A percentile compares a stretch with the other conserved stretches of the same genome.
Conservation (phyloP, 2,113 vertebrate species). For the Morone saxatilis region DNA sequence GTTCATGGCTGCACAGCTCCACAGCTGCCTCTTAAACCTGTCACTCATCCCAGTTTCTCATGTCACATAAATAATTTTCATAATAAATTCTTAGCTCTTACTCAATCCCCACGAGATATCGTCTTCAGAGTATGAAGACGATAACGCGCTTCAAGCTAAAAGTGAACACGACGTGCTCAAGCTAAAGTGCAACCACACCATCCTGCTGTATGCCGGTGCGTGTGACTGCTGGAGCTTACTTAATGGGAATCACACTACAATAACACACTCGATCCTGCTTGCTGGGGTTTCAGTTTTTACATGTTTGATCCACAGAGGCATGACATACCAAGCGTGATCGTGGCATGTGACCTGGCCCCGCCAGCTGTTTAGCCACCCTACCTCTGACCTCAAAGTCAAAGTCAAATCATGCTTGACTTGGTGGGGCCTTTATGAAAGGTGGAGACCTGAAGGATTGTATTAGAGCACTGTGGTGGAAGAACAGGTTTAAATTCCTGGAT, state of each 20-base stretch:
- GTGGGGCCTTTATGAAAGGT: conserved; percentile 14
- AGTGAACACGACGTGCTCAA: not conserved
- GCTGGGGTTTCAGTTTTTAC: conserved; percentile 45
- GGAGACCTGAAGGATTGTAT: not conserved
- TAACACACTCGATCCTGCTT: conserved; percentile 34
- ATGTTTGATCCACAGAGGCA: conserved; percentile 51
- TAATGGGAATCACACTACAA: conserved; percentile 54
- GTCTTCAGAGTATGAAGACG: not conserved
- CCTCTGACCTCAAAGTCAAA: conserved; percentile 42
- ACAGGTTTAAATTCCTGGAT: conserved; percentile 24
- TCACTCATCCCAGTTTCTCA: conserved; percentile 36
- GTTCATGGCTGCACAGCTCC: not conserved
- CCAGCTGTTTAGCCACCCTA: conserved; percentile 40
- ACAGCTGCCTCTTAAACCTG: conserved; percentile 38
- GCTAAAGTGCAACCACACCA: not conserved
- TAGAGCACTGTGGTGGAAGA: conserved; percentile 11
- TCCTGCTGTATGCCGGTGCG: not conserved
- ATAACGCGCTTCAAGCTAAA: not conserved
- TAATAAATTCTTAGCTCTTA: conserved; percentile 18
- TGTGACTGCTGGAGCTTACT: conserved; percentile 35
- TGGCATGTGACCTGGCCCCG: conserved; percentile 52
- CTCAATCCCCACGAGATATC: conserved; percentile 2
- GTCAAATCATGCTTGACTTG: conserved; percentile 40
- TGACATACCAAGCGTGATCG: conserved; percentile 50
- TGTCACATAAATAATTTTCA: conserved; percentile 31